Evolutionary conservation across 2,888 invertebrate genomes (phyloP).

Genomic region (Eubasilissa splendida): DNA sequence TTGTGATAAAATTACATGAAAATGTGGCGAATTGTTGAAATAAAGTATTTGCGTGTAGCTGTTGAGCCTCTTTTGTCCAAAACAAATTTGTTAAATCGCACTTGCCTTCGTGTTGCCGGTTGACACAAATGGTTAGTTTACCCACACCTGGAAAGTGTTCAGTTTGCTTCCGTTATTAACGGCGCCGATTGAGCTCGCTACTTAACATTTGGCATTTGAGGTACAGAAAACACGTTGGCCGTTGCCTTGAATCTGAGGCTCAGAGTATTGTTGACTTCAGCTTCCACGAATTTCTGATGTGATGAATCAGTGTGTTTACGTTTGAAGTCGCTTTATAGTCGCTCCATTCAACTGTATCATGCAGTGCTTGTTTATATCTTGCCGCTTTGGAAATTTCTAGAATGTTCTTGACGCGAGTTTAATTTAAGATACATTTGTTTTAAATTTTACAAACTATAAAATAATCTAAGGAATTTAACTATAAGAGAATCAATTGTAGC

Average conservation of each 20-base stretch:
- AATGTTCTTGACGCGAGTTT: no score
- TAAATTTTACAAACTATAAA: no score
- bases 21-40: neutral
- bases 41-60: slow-evolving; percentile 7
- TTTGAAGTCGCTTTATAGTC: no score
- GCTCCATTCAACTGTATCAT: no score
- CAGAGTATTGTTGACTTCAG: neutral
- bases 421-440: no score
- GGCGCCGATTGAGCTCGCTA: neutral
- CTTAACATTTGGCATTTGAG: neutral
- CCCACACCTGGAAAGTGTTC: neutral
- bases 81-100: slow-evolving; percentile 26
- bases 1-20: neutral
- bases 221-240: neutral
- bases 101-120: neutral
- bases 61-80: neutral
- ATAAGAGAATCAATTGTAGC: no score
- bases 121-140: slow-evolving; percentile 8
- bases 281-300: neutral
- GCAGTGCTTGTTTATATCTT: no score
- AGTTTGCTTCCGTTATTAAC: slow-evolving; percentile 23
- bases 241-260: neutral
- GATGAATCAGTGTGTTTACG: neutral
- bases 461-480: no score
- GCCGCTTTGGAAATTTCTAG: no score